phyloP scores from a whole-genome alignment of 2,888 invertebrate genomes.

The Caenorhabditis sp. region DNA sequence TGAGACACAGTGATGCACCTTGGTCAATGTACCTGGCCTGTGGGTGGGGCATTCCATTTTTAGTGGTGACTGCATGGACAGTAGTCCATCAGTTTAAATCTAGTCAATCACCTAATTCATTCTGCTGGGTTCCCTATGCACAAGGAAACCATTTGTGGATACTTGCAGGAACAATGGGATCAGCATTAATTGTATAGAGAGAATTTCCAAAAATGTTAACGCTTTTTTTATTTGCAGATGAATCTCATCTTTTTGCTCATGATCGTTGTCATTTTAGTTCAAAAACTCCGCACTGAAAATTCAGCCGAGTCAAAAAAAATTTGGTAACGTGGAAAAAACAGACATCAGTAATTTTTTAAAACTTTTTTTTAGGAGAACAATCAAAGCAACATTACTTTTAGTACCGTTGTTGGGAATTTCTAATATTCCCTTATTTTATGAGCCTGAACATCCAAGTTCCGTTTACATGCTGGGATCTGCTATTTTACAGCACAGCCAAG shows the following conservation, averaged over 20 bases:
- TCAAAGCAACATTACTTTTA: constrained; percentile 86
- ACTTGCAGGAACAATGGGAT: constrained; percentile 84
- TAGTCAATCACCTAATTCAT: constrained; percentile 61
- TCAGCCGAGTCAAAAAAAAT: constrained; percentile 84
- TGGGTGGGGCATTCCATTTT: constrained; percentile 86
- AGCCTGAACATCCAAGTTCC: constrained; percentile 83
- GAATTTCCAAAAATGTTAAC: no score
- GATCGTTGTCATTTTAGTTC: constrained; percentile 85
- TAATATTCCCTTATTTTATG: constrained; percentile 85
- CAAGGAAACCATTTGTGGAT: constrained; percentile 83
- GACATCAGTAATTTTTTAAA: neutral
- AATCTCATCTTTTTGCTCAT: constrained; percentile 84
- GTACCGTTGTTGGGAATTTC: constrained; percentile 86
- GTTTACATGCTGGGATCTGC: constrained; percentile 85
- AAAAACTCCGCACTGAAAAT: constrained; percentile 84
- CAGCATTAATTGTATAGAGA: constrained; percentile 82
- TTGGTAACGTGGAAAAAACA: constrained; percentile 75
- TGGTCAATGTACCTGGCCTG: constrained; percentile 85
- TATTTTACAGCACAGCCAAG: constrained; percentile 85
- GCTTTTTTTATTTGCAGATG: constrained; percentile 82
- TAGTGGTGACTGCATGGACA: constrained; percentile 85
- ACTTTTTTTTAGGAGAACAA: constrained; percentile 83
- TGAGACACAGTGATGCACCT: constrained; percentile 85
- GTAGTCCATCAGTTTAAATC: constrained; percentile 82
- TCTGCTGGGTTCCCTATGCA: constrained; percentile 84